Base-by-base conservation (phyloP, 2,888 invertebrate species). In the Lepidonotus clava region DNA sequence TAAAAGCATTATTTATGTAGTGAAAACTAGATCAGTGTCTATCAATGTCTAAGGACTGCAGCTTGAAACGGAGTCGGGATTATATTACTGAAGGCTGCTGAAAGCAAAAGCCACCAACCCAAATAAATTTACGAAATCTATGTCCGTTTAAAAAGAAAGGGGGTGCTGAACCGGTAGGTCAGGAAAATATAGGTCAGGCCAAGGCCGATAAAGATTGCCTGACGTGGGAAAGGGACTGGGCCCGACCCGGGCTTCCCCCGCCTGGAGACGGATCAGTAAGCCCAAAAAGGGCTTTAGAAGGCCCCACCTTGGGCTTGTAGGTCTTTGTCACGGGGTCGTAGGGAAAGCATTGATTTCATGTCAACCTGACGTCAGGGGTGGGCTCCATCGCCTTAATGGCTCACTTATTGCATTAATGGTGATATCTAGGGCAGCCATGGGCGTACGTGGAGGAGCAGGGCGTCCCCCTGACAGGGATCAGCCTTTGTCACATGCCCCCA, bases 341-440 rank as follows among this genome's bases (percentile, higher is more conserved):
- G 61, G 28, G 61, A n/a, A 24, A 32, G 11, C 61, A 61, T 61
- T 61, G 28, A 61, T 61, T 61, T 61, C n/a, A 61, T 32, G 61
- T 61, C 61, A 24, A 24, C 28, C 21, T 61, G 61, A 61, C 61
- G 61, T 61, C 21, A 24, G 61, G n/a, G 61, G 14, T 5, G 28
- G 28, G 61, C 61, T 11, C 21, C 53, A 32, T n/a, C 61, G n/a
- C 61, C 28, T 28, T 61, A 61, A 61, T 32, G 28, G 61, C 61
- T 61, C 61, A 28, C 61, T 61, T 61, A 61, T 61, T 61, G 61
- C 28, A 28, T 61, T 61, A 61, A 61, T 61, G 61, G 53, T 53
- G 53, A 53, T 53, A 53, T n/a, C 21, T n/a, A 1, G 53, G 53
- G 53, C 18, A 24, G 61, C 61, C 61, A 18, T 24, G n/a, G n/a